Base-by-base conservation (phyloP, 2,113 vertebrate genomes). In the Bos indicus region DNA sequence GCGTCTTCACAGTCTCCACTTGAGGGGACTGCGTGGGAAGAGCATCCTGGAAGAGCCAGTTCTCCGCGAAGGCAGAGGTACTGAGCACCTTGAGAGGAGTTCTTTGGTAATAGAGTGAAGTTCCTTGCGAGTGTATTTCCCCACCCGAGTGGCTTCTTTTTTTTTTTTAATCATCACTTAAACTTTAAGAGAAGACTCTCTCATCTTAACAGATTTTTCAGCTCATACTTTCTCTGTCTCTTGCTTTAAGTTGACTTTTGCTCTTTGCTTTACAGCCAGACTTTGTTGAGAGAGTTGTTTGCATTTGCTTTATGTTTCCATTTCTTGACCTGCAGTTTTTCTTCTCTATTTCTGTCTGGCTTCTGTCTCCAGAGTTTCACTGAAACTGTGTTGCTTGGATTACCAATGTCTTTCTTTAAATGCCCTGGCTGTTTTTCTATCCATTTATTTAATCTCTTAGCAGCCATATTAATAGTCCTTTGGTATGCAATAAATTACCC, bases 251-350 rank as follows among this genome's bases (percentile, higher is more conserved):
- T 62, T 83, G 81, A 43, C 23, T 54, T 83, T 36, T 84, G 62
- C 46, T 81, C n/a, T 95, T 30, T 23, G 23, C 52, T 48, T 88
- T 87, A 77, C 0, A 78, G 36, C n/a, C 62, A 84, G 2, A 80
- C 9, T 36, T 77, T 81, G 81, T 64, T 74, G 16, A 67, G 94
- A 94, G 51, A 77, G 9, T 90, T 80, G 52, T 71, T 26, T 64
- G 13, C 4, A 3, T 94, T 95, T 83, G 62, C n/a, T 85, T 2
- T 57, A 33, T 8, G 40, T 74, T 46, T 88, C 6, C 6, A 23
- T 96, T 80, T 97, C 52, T 91, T 93, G 48, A 91, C 46, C 77
- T 88, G 40, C 26, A 28, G 48, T 85, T 94, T 95, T 95, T 94
- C 46, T 86, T 96, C 9, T 78, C 62, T 93, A 12, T 96, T 83